phyloP scores from a whole-genome alignment of 2,888 invertebrate genomes.

The Melangyna quadrimaculata region DNA sequence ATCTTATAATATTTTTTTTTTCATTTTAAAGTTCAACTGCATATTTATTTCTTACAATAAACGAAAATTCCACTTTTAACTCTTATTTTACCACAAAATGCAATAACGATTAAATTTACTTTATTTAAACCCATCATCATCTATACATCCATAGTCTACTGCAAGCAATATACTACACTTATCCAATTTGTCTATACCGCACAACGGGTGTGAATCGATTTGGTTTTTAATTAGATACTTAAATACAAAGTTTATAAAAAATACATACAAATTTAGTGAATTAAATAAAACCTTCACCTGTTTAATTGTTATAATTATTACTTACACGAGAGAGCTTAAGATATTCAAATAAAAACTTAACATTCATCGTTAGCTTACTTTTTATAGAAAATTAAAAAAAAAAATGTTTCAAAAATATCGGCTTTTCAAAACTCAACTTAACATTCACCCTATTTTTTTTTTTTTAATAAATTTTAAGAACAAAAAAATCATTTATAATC shows the following conservation, averaged over 20 bases:
- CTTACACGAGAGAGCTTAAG: not conserved
- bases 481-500: not conserved
- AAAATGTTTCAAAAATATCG: not conserved
- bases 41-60: not conserved
- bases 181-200: slow-evolving; percentile 7
- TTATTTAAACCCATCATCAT: slow-evolving; percentile 43
- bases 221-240: slow-evolving; percentile 44
- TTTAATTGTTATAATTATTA: slow-evolving; percentile 25
- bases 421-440: slow-evolving; percentile 22
- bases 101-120: slow-evolving; percentile 32
- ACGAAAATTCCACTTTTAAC: slow-evolving; percentile 9
- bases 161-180: not conserved
- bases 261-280: slow-evolving; percentile 1
- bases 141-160: too few species aligned
- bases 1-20: not conserved
- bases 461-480: too few species aligned
- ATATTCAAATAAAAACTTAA: not conserved
- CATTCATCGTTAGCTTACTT: not conserved
- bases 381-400: not conserved
- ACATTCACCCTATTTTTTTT: slow-evolving; percentile 52
- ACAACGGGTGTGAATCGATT: not conserved
- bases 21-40: slow-evolving; percentile 28
- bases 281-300: slow-evolving; percentile 49
- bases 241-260: not conserved
- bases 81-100: slow-evolving; percentile 32